Conservation (phyloP, 2,797 vertebrate genomes). For the Pterois miles region DNA sequence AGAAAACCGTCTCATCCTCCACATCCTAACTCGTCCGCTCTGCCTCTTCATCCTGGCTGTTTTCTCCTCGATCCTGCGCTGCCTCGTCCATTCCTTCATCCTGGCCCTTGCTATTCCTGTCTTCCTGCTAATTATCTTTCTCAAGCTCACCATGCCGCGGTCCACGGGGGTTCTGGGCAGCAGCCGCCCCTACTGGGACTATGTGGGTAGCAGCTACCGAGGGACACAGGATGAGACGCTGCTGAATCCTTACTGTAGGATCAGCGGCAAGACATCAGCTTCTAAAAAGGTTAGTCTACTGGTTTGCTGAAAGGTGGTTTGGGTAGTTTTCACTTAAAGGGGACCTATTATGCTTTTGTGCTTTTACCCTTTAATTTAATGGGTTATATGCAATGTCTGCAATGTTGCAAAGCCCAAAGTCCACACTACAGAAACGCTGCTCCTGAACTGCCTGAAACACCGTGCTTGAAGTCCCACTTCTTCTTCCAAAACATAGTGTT, state of each 20-base stretch:
- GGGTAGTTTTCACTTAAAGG: background rate
- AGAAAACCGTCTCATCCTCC: constrained; percentile 90
- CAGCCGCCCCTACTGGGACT: constrained; percentile 83
- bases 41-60: constrained; percentile 89
- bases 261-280: constrained; percentile 59
- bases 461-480: too few relatives aligned
- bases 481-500: accelerated
- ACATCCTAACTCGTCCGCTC: constrained; percentile 88
- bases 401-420: too few relatives aligned
- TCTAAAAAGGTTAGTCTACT: constrained; percentile 64
- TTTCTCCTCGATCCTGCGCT: constrained; percentile 88
- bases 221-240: constrained; percentile 73
- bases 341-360: too few relatives aligned
- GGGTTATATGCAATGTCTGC: too few relatives aligned
- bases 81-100: constrained; percentile 89
- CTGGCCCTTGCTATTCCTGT: constrained; percentile 89
- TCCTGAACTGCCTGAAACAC: too few relatives aligned
- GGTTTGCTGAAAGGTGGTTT: background rate
- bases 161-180: constrained; percentile 83
- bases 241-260: constrained; percentile 73
- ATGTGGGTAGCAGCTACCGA: constrained; percentile 81
- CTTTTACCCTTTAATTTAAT: too few relatives aligned
- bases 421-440: too few relatives aligned
- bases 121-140: constrained; percentile 85
- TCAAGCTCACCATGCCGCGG: constrained; percentile 89